Conservation (phyloP, 2,113 vertebrate genomes). For the Brienomyrus brachyistius region DNA sequence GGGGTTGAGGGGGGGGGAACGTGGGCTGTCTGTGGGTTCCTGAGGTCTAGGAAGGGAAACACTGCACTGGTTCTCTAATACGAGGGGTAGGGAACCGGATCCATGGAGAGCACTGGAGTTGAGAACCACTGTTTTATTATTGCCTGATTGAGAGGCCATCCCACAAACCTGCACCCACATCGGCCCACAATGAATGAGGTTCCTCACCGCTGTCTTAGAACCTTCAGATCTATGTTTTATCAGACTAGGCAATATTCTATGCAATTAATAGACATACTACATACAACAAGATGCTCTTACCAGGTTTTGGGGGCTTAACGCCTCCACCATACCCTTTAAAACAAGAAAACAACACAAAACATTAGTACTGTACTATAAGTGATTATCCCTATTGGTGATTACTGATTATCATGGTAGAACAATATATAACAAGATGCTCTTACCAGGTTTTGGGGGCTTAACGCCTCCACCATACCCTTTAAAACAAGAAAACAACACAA, state of each 20-base stretch:
- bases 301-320: not conserved
- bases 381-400: not conserved
- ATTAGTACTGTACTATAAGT: not conserved
- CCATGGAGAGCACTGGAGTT: too few relatives aligned
- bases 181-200: too few relatives aligned
- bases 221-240: not conserved
- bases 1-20: not conserved
- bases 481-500: not conserved
- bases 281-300: constrained; percentile 19
- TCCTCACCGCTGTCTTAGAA: not conserved
- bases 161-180: too few relatives aligned
- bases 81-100: too few relatives aligned
- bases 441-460: constrained; percentile 16
- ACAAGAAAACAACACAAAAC: not conserved
- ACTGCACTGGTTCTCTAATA: not conserved
- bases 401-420: not conserved
- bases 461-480: not conserved
- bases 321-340: constrained; percentile 6
- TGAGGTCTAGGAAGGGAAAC: not conserved
- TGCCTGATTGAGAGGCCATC: too few relatives aligned
- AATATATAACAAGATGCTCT: not conserved
- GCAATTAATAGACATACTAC: not conserved
- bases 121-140: too few relatives aligned
- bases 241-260: not conserved
- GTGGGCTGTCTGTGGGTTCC: not conserved